Base-by-base conservation (phyloP, 2,113 vertebrate species). In the human (Homo sapiens) region DNA sequence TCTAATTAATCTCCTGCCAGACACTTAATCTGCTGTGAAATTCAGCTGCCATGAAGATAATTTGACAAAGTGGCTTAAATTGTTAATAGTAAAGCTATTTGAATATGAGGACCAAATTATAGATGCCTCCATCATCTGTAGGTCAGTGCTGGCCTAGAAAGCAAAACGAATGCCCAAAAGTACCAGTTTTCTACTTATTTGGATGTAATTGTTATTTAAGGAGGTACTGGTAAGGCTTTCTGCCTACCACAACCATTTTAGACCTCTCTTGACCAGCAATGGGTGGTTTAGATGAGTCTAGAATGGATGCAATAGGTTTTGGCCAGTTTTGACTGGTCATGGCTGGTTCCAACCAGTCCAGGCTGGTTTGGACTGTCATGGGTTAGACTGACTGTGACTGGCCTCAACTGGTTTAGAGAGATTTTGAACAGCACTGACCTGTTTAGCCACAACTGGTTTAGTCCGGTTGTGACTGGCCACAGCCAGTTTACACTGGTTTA, bases 1-100 rank as follows among this genome's bases (percentile, higher is more conserved):
- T 93, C 83, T 94, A 97, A 97, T 97, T 94, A 96, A 96, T 97
- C 83, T 96, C 85, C 89, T 96, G 93, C 79, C 87, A 97, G 92
- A 97, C 0, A 35, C 82, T 97, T 97, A 97, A 96, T 97, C 95
- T 98, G 86, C 96, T 97, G 89, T 97, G 89, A 97, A 97, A 98
- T 97, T 94, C 61, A 97, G 66, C 93, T 96, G 92, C 92, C 72
- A 40, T 89, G 25, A 68, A 97, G 96, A 96, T 97, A 96, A 96
- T 97, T 96, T 96, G 93, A 96, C 70, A 96, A 98, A 97, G 86
- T 96, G 48, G 38, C 88, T 96, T 97, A 95, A 64, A 11, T 79
- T 94, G 68, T 96, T 97, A 89, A 82, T 80, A 82, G 82, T 79
- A 84, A 95, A 79, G 61, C 12, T 94, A 79, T 96, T 94, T 95